phyloP scores from a whole-genome alignment of 2,797 vertebrate species.

The Myotis daubentonii region DNA sequence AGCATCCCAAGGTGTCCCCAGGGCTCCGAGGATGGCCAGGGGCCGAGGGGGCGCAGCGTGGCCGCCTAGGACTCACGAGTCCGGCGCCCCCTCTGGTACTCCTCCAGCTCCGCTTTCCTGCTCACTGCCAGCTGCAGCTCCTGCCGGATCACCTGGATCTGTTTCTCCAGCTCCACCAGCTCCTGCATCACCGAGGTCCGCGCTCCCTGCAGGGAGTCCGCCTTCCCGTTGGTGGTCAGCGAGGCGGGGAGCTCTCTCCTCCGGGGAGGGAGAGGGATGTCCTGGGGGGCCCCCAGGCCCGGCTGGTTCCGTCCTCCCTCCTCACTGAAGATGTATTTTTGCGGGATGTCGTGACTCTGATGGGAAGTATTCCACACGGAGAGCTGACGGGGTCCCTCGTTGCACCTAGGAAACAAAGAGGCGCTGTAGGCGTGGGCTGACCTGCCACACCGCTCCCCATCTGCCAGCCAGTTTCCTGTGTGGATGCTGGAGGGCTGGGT shows the following conservation, averaged over 20 bases:
- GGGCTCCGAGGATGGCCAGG: constrained; percentile 53
- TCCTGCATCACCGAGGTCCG: constrained; percentile 92
- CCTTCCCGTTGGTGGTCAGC: constrained; percentile 93
- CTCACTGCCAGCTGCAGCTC: constrained; percentile 95
- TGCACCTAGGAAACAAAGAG: constrained; percentile 88
- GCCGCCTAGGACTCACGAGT: constrained; percentile 84
- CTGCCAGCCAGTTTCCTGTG: neutral
- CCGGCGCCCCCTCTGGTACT: constrained; percentile 91
- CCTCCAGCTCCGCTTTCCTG: constrained; percentile 95
- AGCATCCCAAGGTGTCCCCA: constrained; percentile 76
- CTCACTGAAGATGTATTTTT: constrained; percentile 87
- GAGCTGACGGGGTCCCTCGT: constrained; percentile 90
- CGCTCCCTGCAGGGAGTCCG: constrained; percentile 87
- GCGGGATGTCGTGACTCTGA: constrained; percentile 87
- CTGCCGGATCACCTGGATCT: constrained; percentile 95
- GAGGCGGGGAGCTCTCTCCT: constrained; percentile 88
- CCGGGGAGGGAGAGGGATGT: constrained; percentile 87
- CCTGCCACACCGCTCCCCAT: neutral
- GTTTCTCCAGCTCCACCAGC: constrained; percentile 94
- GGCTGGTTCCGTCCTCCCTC: constrained; percentile 89
- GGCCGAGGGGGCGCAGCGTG: neutral
- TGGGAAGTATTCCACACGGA: constrained; percentile 90
- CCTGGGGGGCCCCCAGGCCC: constrained; percentile 86
- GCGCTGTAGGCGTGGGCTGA: constrained; percentile 45
- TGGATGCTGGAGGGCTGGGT: neutral